A percentile compares a stretch with the other conserved stretches of the same genome.
Evolutionary conservation across 2,888 invertebrate genomes (phyloP).

Genomic region (Ganaspis brasiliensis): DNA sequence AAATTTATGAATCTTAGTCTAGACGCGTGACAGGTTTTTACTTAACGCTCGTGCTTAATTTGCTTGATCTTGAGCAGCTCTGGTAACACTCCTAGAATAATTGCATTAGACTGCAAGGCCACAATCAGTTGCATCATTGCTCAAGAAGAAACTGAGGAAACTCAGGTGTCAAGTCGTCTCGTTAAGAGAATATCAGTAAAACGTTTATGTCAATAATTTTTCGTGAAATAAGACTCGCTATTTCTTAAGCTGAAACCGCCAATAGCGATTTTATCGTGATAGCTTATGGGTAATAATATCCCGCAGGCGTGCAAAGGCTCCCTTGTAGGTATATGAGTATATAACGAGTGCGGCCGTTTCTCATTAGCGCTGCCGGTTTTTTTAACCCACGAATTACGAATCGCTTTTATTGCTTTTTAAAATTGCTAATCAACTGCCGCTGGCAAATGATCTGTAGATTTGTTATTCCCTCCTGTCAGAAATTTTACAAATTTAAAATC

Average conservation of each 20-base stretch:
- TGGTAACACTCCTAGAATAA: background rate
- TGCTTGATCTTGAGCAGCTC: background rate
- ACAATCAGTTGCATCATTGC: conserved; percentile 7
- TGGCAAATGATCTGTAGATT: conserved; percentile 44
- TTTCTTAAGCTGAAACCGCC: background rate
- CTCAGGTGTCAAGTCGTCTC: conserved; percentile 10
- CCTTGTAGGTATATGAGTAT: conserved; percentile 19
- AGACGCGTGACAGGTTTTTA: conserved; percentile 28
- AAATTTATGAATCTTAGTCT: background rate
- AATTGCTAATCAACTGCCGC: conserved; percentile 73
- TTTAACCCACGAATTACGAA: conserved; percentile 71
- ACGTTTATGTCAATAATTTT: conserved; percentile 40
- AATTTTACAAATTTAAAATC: background rate
- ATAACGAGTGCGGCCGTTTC: conserved; percentile 71
- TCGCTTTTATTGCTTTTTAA: conserved; percentile 74
- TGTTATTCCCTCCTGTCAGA: background rate
- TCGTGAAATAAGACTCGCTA: conserved; percentile 8
- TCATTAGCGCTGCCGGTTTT: conserved; percentile 74
- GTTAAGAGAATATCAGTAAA: conserved; percentile 26
- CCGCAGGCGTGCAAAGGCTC: background rate
- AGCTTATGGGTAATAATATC: conserved; percentile 28
- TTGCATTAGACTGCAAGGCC: background rate
- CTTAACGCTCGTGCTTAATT: background rate
- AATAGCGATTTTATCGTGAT: conserved; percentile 19
- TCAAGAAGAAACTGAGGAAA: background rate